A percentile compares a stretch with the other conserved stretches of the same genome.
These are phyloP conservation scores for Sander lucioperca DNA, from an alignment of 2,113 vertebrate genomes.

Conservation along the genomic window DNA sequence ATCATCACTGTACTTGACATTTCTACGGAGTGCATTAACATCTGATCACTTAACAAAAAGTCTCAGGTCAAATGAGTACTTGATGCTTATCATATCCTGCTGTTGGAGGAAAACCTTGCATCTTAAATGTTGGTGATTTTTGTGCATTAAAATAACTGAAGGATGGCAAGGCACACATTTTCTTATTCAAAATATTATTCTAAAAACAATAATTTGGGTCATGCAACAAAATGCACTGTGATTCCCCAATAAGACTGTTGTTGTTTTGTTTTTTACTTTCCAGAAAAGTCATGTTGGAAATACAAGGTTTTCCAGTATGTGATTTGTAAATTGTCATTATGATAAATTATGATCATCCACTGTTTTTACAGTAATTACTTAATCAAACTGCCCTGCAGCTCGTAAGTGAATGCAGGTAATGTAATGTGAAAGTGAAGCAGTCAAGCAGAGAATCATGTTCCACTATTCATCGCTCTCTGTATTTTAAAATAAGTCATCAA, in stretches of 20 bases:
- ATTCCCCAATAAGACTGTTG: not conserved
- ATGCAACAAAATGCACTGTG: not conserved
- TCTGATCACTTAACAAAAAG: not conserved
- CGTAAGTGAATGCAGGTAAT: not conserved
- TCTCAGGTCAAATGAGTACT: not conserved
- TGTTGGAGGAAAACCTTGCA: not conserved
- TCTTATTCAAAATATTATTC: not conserved
- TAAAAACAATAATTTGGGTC: not conserved
- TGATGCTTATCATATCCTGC: not conserved
- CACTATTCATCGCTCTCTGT: not conserved
- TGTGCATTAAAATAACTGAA: not conserved
- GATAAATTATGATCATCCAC: not conserved
- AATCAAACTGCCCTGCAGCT: not conserved
- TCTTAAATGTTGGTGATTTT: not conserved
- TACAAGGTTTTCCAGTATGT: not conserved
- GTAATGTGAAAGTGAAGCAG: not conserved
- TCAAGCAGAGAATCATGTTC: not conserved
- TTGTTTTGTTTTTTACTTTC: not conserved
- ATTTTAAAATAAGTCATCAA: not conserved
- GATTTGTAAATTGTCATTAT: not conserved
- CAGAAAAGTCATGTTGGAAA: not conserved
- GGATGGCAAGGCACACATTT: not conserved
- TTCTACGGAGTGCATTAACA: conserved; percentile 25
- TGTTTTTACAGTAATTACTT: not conserved
- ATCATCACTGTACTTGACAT: conserved; percentile 57